These are phyloP conservation scores for Agapostemon virescens DNA, from an alignment of 2,888 invertebrate genomes.

Conservation along the genomic window DNA sequence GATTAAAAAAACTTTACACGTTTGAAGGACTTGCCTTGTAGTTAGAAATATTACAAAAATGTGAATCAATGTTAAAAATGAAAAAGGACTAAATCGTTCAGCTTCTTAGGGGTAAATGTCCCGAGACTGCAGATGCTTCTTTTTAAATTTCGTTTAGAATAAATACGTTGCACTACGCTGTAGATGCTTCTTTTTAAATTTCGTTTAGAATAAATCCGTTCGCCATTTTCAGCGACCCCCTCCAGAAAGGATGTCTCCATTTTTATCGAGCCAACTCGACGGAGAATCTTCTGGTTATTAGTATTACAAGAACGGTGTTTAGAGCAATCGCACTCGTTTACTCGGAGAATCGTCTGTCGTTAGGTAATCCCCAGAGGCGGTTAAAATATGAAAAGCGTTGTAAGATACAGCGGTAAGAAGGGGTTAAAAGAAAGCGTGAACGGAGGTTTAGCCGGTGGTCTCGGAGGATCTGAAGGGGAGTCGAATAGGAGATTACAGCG, in stretches of 20 bases:
- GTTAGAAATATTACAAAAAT: background rate
- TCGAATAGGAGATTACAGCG: slow-evolving; percentile 59
- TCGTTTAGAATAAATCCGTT: background rate
- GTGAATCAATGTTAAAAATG: background rate
- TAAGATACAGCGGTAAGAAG: slow-evolving; percentile 41
- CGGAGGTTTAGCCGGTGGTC: slow-evolving; percentile 36
- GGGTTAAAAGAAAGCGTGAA: slow-evolving; percentile 53
- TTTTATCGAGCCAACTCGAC: background rate
- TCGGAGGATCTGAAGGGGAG: slow-evolving; percentile 53
- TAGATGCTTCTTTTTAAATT: background rate
- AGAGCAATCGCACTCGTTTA: slow-evolving; percentile 21
- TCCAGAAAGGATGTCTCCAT: background rate
- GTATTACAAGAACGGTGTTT: slow-evolving; percentile 8
- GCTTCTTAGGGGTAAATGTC: background rate
- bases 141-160: background rate
- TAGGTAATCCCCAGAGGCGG: slow-evolving; percentile 38
- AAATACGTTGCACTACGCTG: no score
- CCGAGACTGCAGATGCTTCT: no score
- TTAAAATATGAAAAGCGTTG: slow-evolving; percentile 49
- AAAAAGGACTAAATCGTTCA: background rate
- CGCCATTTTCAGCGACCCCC: background rate
- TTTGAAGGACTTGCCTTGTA: background rate
- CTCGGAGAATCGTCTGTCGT: slow-evolving; percentile 3
- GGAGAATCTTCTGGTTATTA: background rate
- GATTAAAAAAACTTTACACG: background rate